phyloP scores from a whole-genome alignment of 2,888 invertebrate genomes.

The Lampropteryx suffumata region DNA sequence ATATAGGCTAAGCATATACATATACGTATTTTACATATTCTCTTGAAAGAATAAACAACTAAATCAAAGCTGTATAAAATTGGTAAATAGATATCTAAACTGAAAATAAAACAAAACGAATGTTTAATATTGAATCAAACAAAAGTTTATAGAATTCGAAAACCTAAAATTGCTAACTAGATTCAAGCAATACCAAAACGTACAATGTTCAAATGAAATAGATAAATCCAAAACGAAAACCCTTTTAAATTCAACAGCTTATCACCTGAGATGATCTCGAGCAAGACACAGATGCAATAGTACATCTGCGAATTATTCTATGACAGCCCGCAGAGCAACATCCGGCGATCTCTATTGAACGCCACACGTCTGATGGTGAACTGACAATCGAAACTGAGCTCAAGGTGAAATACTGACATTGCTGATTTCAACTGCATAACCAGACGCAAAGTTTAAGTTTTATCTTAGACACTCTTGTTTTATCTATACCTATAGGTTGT shows the following conservation, averaged over 20 bases:
- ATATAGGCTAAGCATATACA: background rate
- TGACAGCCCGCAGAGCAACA: constrained; percentile 58
- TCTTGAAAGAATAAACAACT: too few relatives aligned
- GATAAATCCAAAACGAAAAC: background rate
- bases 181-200: too few relatives aligned
- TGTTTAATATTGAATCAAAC: too few relatives aligned
- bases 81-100: too few relatives aligned
- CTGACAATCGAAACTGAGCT: constrained; percentile 40
- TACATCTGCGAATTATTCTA: constrained; percentile 43
- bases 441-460: background rate
- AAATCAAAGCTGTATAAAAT: too few relatives aligned
- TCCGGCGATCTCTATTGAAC: constrained; percentile 65
- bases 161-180: too few relatives aligned
- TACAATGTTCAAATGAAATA: background rate
- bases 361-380: constrained; percentile 42
- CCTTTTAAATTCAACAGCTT: background rate
- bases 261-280: constrained; percentile 6
- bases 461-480: too few relatives aligned
- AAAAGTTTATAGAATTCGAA: too few relatives aligned
- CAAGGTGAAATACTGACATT: constrained; percentile 56
- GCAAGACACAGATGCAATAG: constrained; percentile 17
- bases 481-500: too few relatives aligned
- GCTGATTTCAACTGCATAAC: constrained; percentile 16
- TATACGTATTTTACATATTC: too few relatives aligned
- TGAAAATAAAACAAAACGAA: too few relatives aligned